These are phyloP conservation scores for Atta texana DNA, from an alignment of 1,140 invertebrate species.

Conservation along the genomic window DNA sequence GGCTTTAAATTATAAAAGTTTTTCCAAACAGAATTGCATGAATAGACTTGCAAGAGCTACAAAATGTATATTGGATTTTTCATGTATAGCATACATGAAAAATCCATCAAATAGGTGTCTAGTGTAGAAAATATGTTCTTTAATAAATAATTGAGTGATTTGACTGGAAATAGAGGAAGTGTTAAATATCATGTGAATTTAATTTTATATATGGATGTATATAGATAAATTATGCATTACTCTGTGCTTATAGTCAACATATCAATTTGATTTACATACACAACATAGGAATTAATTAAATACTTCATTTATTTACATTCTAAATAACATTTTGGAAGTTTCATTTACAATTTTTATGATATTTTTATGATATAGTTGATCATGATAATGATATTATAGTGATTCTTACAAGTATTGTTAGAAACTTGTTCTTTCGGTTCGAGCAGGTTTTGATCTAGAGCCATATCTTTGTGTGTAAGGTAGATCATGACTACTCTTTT, in stretches of 20 bases:
- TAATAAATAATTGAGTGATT: neutral
- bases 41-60: neutral
- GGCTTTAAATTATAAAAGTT: neutral
- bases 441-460: slow-evolving; percentile 81
- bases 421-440: slow-evolving; percentile 80
- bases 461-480: slow-evolving; percentile 83
- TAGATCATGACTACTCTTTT: slow-evolving; percentile 81
- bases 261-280: slow-evolving; percentile 14
- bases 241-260: neutral
- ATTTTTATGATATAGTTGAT: slow-evolving; percentile 7
- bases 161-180: neutral
- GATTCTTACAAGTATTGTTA: slow-evolving; percentile 58
- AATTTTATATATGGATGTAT: neutral
- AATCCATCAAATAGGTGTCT: neutral
- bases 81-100: neutral
- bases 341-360: slow-evolving; percentile 38
- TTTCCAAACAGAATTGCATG: neutral
- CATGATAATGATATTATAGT: neutral
- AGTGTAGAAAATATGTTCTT: neutral
- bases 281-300: neutral
- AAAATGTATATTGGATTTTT: neutral
- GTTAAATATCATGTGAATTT: neutral
- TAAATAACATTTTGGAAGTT: neutral
- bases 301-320: slow-evolving; percentile 1
- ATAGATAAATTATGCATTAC: neutral